A percentile compares a stretch with the other conserved stretches of the same genome.
Conservation (phyloP, 2,113 vertebrate species). For the Platichthys flesus region DNA sequence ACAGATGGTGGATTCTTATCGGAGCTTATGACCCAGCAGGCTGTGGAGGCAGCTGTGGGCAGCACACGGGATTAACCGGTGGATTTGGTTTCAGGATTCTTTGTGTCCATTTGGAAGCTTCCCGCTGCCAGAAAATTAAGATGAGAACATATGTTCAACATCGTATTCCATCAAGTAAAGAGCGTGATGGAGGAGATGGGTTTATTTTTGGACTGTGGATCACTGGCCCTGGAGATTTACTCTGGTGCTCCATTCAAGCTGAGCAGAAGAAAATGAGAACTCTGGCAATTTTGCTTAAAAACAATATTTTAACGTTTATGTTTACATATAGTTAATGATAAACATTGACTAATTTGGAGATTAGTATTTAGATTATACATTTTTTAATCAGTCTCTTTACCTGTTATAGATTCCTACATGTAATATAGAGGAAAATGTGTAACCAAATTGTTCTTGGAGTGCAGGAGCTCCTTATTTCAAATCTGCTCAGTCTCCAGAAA, state of each 20-base stretch:
- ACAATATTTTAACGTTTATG: too few relatives aligned
- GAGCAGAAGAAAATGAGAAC: too few relatives aligned
- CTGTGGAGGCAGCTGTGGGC: conserved; percentile 33
- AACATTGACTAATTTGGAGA: too few relatives aligned
- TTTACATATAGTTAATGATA: too few relatives aligned
- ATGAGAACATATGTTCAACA: neutral
- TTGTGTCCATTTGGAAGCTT: conserved; percentile 24
- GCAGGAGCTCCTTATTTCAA: too few relatives aligned
- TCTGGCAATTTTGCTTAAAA: too few relatives aligned
- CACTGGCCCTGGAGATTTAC: neutral
- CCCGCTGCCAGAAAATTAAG: conserved; percentile 4
- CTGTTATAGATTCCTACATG: too few relatives aligned
- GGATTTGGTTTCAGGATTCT: conserved; percentile 33
- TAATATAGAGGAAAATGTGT: too few relatives aligned
- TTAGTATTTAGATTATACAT: too few relatives aligned
- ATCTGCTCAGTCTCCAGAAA: neutral
- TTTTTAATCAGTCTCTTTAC: neutral
- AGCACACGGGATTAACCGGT: conserved; percentile 39
- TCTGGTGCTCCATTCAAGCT: too few relatives aligned
- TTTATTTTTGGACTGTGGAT: neutral
- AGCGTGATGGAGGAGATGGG: neutral
- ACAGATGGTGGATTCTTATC: conserved; percentile 20
- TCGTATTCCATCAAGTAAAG: neutral
- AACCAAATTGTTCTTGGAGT: too few relatives aligned
- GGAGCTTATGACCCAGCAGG: conserved; percentile 33